phyloP scores from a whole-genome alignment of 2,888 invertebrate genomes.

The Tricholauxania praeusta region DNA sequence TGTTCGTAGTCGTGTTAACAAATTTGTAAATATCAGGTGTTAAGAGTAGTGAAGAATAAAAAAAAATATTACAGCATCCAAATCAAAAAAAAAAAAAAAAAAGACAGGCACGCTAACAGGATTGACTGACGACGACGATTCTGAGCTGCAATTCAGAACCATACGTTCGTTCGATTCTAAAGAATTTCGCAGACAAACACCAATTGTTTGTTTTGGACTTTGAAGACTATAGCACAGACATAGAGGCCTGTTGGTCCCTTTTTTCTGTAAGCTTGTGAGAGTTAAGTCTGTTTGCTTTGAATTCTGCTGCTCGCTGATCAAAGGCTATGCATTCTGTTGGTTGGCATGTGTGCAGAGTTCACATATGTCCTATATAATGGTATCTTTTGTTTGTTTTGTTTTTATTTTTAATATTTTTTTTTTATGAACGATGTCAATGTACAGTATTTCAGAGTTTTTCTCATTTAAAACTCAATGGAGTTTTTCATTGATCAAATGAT shows the following conservation, averaged over 20 bases:
- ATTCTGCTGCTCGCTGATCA: background rate
- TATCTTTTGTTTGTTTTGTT: no score
- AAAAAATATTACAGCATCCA: background rate
- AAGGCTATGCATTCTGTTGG: no score
- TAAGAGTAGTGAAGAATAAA: constrained; percentile 47
- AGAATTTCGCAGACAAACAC: constrained; percentile 32
- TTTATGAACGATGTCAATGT: no score
- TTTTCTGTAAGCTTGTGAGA: no score
- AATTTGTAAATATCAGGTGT: constrained; percentile 65
- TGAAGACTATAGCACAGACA: no score
- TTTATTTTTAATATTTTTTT: no score
- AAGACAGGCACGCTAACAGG: background rate
- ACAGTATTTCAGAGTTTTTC: no score
- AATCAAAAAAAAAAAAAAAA: background rate
- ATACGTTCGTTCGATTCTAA: constrained; percentile 15
- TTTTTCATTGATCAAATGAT: no score
- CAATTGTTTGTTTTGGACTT: background rate
- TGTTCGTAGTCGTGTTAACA: constrained; percentile 51
- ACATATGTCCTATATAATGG: no score
- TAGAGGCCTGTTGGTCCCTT: no score
- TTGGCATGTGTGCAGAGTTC: no score
- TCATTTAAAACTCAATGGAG: no score
- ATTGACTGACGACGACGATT: background rate
- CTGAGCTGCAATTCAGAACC: constrained; percentile 36
- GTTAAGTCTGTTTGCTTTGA: background rate